phyloP scores from a whole-genome alignment of 2,797 vertebrate species.

The Anas bernieri region DNA sequence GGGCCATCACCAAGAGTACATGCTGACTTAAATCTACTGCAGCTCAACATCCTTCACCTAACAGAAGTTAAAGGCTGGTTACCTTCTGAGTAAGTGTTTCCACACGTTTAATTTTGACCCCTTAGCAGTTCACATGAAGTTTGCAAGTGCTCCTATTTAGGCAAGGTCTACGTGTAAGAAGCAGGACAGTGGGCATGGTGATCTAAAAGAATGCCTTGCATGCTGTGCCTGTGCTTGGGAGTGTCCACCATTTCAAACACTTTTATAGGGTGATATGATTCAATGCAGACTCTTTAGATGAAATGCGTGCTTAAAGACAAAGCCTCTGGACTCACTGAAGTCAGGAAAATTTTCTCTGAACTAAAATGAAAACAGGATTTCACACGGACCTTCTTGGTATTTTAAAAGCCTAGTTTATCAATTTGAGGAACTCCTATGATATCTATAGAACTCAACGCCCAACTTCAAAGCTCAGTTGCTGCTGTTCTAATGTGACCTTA shows the following conservation, averaged over 20 bases:
- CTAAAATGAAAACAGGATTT: not conserved
- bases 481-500: not conserved
- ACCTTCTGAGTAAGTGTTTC: not conserved
- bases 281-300: accelerated
- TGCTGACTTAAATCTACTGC: not conserved
- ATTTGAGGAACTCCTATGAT: not conserved
- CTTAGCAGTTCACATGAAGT: not conserved
- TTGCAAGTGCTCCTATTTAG: not conserved
- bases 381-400: not conserved
- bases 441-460: not conserved
- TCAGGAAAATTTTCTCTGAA: not conserved
- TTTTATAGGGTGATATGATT: not conserved
- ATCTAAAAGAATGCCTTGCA: not conserved
- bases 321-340: not conserved
- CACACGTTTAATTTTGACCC: not conserved
- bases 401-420: not conserved
- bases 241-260: not conserved
- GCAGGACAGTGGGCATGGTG: not conserved
- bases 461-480: not conserved
- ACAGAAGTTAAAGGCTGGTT: not conserved
- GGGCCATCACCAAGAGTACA: accelerated
- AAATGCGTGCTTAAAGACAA: accelerated
- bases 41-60: not conserved
- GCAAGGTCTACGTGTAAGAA: not conserved
- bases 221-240: not conserved